Evolutionary conservation across 2,888 invertebrate genomes (phyloP), one percentile per base, ranked within the genome.

Genomic region (Drosophila nr. perissopoda): DNA sequence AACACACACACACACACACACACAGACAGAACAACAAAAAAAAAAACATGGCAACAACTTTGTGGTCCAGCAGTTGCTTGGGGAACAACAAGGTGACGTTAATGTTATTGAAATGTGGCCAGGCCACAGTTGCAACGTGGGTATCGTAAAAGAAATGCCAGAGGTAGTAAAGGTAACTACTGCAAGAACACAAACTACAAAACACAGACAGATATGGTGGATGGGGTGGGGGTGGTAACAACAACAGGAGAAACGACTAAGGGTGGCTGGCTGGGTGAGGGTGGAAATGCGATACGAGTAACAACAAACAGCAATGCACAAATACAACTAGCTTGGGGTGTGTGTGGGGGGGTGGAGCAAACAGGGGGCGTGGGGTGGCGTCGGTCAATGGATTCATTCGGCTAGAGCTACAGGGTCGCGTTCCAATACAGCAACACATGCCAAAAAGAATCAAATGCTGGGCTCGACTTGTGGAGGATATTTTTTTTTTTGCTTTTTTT

Each of bases 271-370:
- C 42, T 53, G 33, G 33, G 33, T 33, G 33, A 11, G 11, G 42
- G 34, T 21, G 42, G 21, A 5, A 42, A 89, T 67, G 61, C 61
- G 51, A 53, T 73, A 79, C 90, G 88, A 91, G 91, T 91, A 92
- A 91, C 91, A 92, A 89, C 86, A 91, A 89, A 88, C 88, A 91
- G 58, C 70, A 89, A 91, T 88, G 70, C 70, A 79, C 60, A 72
- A 71, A 63, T 54, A 65, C 49, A 75, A 64, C 79, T 57, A 69
- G 46, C 48, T 48, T 52, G 36, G 52, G 40, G 48, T 38, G 7
- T 13, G 51, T 48, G 49, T 53, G 65, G 27, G 33, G 51, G 34
- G 33, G 38, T 38, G 21, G 51, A 8, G 21, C 54, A 11, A 46
- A 36, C 58, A 16, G 31, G 10, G 38, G 53, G 57, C 2, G 18